Evolutionary conservation across 1,140 invertebrate species (phyloP).

Genomic region (Chironomus striatipennis): DNA sequence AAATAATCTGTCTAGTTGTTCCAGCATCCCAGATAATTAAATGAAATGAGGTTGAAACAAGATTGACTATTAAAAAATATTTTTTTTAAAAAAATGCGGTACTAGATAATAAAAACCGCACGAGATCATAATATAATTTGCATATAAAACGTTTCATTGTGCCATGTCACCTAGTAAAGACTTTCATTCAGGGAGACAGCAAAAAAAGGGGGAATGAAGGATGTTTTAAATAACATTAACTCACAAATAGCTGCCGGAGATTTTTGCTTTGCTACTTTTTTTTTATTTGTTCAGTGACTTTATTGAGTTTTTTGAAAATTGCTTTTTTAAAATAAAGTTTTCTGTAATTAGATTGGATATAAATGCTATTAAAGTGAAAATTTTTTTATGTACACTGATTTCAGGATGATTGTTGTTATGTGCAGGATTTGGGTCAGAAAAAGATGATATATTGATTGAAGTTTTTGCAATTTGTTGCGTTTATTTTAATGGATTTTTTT

Average conservation of each 20-base stretch:
- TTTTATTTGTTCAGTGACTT: background rate
- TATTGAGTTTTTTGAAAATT: background rate
- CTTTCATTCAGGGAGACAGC: background rate
- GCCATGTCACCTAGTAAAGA: background rate
- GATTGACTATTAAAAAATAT: background rate
- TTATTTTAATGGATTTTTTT: no score
- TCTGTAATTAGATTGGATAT: no score
- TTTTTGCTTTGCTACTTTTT: background rate
- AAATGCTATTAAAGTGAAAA: no score
- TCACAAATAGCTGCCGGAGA: background rate
- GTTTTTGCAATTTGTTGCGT: no score
- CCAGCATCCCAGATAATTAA: background rate
- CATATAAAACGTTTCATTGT: conserved; percentile 9
- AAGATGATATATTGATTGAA: no score
- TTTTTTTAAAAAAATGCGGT: background rate
- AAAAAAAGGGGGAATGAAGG: background rate
- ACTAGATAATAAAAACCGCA: background rate
- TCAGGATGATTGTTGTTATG: no score
- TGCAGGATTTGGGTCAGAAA: no score
- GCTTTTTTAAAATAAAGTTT: no score
- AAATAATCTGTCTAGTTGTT: background rate
- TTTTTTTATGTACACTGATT: no score
- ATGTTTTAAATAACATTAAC: background rate
- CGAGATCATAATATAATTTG: background rate
- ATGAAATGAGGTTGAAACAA: conserved; percentile 3